Evolutionary conservation across 1,140 invertebrate genomes (phyloP).

Genomic region (Bombus pascuorum): DNA sequence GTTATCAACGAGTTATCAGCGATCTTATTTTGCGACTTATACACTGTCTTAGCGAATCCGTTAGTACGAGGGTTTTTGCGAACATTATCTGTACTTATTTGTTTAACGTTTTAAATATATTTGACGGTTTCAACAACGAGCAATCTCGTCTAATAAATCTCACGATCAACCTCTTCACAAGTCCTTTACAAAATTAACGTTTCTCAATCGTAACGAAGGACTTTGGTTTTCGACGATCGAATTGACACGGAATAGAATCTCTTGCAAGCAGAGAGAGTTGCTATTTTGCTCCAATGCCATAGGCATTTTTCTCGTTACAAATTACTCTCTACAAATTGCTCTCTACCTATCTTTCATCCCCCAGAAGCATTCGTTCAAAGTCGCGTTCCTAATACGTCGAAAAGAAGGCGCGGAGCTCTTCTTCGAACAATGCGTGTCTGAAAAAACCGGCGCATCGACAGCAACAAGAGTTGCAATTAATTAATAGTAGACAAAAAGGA

Average conservation of each 20-base stretch:
- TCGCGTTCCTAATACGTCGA: not conserved
- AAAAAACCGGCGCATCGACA: not conserved
- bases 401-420: not conserved
- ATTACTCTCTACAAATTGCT: not conserved
- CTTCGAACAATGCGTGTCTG: not conserved
- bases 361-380: no score
- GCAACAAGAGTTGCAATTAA: conserved; percentile 37
- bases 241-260: not conserved
- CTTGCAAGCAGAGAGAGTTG: not conserved
- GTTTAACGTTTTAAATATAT: no score
- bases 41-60: no score
- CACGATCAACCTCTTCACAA: no score
- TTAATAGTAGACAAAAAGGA: conserved; percentile 17
- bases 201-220: not conserved
- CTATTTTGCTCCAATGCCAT: not conserved
- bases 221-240: not conserved
- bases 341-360: not conserved
- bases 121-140: no score
- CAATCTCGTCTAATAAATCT: no score
- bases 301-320: not conserved
- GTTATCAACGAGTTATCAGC: no score
- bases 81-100: no score
- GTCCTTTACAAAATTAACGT: not conserved
- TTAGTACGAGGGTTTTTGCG: no score
- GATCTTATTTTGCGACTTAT: no score